These are phyloP conservation scores for Drosophila kanekoi DNA, from an alignment of 2,888 invertebrate genomes.

Conservation along the genomic window DNA sequence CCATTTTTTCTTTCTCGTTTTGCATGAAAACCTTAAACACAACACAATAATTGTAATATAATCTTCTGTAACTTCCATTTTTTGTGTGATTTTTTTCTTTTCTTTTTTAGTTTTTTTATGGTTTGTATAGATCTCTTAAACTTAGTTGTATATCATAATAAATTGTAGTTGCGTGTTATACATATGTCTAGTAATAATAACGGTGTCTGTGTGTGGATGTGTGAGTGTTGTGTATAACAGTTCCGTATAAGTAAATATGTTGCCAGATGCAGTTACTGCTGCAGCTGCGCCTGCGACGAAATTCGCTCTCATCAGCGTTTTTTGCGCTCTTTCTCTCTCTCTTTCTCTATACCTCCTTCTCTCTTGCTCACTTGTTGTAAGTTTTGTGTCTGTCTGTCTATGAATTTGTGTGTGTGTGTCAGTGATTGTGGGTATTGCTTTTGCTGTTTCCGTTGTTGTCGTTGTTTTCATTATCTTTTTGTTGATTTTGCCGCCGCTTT, in stretches of 20 bases:
- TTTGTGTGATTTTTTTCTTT: too few species aligned
- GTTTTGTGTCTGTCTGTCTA: slow-evolving; percentile 12
- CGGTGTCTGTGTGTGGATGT: slow-evolving; percentile 41
- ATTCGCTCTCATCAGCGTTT: slow-evolving; percentile 24
- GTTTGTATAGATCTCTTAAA: slow-evolving; percentile 37
- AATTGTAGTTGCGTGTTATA: slow-evolving; percentile 50
- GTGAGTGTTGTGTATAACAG: slow-evolving; percentile 56
- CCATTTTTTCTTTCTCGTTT: slow-evolving; percentile 1
- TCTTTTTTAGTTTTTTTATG: slow-evolving; percentile 3
- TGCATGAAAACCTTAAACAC: slow-evolving; percentile 30
- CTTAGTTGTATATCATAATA: slow-evolving; percentile 47
- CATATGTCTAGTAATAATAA: slow-evolving; percentile 53
- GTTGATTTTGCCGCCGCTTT: slow-evolving; percentile 26
- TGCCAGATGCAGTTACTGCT: slow-evolving; percentile 28
- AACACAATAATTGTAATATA: slow-evolving; percentile 44
- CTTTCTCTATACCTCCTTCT: neutral
- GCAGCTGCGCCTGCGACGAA: slow-evolving; percentile 27
- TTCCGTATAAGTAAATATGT: slow-evolving; percentile 64
- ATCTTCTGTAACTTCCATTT: slow-evolving; percentile 18
- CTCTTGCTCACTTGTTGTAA: slow-evolving; percentile 3
- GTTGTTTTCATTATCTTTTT: slow-evolving; percentile 28
- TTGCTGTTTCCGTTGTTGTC: slow-evolving; percentile 30
- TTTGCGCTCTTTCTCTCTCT: slow-evolving; percentile 1
- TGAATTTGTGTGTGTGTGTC: slow-evolving; percentile 3
- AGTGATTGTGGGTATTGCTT: slow-evolving; percentile 20